These are phyloP conservation scores for Fopius arisanus DNA, from an alignment of 1,140 invertebrate species.

Conservation along the genomic window DNA sequence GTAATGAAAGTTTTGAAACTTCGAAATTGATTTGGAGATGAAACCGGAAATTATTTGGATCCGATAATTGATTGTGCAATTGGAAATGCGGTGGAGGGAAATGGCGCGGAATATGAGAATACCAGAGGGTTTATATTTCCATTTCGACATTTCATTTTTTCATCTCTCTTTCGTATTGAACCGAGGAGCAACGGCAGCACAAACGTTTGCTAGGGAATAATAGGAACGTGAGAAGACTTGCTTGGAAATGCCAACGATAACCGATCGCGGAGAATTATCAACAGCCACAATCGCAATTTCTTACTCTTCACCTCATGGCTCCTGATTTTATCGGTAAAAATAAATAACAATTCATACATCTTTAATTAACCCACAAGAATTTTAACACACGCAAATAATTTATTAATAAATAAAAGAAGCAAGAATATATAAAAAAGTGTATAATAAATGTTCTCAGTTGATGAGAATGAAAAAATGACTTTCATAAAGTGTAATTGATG, in stretches of 20 bases:
- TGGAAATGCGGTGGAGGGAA: not conserved
- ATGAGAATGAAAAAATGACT: too few species aligned
- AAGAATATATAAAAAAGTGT: too few species aligned
- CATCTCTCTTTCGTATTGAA: not conserved
- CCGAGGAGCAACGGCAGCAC: not conserved
- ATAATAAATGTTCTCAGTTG: too few species aligned
- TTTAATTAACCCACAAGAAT: too few species aligned
- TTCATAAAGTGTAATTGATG: too few species aligned
- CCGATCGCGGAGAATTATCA: not conserved
- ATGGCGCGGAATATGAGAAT: not conserved
- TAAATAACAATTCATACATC: too few species aligned
- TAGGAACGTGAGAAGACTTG: slow-evolving; percentile 44
- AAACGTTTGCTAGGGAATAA: slow-evolving; percentile 41
- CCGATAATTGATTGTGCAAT: not conserved
- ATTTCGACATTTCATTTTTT: not conserved
- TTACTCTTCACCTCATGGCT: too few species aligned
- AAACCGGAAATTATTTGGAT: slow-evolving; percentile 17
- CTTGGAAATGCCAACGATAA: slow-evolving; percentile 28
- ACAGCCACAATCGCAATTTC: not conserved
- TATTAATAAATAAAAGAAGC: too few species aligned
- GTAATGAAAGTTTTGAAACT: too few species aligned
- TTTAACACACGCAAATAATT: too few species aligned
- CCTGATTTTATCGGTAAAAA: too few species aligned
- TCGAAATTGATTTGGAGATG: too few species aligned
- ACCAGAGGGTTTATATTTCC: not conserved